These are phyloP conservation scores for Melanchra persicariae DNA, from an alignment of 2,888 invertebrate genomes.

Conservation along the genomic window DNA sequence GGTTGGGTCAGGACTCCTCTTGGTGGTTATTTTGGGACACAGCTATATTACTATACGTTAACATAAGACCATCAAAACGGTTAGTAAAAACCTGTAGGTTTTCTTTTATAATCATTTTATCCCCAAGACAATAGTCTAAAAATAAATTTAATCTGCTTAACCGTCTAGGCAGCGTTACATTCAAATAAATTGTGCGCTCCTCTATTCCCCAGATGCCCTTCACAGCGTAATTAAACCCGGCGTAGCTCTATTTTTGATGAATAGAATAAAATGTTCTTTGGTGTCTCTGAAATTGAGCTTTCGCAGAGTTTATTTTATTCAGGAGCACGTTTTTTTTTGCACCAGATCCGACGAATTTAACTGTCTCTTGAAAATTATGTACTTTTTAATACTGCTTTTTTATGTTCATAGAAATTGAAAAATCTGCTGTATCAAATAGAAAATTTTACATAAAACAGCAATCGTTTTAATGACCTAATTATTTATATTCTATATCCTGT, in stretches of 20 bases:
- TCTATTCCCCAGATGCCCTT: slow-evolving; percentile 50
- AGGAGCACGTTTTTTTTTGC: background rate
- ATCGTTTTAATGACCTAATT: slow-evolving; percentile 7
- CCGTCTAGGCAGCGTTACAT: slow-evolving; percentile 21
- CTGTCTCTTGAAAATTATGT: slow-evolving; percentile 1
- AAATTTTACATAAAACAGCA: background rate
- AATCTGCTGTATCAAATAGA: background rate
- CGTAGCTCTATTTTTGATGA: slow-evolving; percentile 42
- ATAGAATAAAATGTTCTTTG: slow-evolving; percentile 41
- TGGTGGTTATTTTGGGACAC: background rate
- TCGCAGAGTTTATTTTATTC: background rate
- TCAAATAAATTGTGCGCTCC: slow-evolving; percentile 34
- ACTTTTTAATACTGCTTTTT: background rate
- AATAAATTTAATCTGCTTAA: slow-evolving; percentile 27
- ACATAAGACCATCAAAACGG: background rate
- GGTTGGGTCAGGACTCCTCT: background rate
- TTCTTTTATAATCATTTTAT: background rate
- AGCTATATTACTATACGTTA: background rate
- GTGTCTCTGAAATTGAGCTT: slow-evolving; percentile 7
- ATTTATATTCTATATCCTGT: background rate
- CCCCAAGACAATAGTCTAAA: slow-evolving; percentile 17
- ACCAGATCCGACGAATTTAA: background rate
- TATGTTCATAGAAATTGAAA: background rate
- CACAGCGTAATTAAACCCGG: slow-evolving; percentile 43
- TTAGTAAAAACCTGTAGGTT: background rate